phyloP scores from a whole-genome alignment of 2,797 vertebrate genomes.

The Crenuchus spilurus region DNA sequence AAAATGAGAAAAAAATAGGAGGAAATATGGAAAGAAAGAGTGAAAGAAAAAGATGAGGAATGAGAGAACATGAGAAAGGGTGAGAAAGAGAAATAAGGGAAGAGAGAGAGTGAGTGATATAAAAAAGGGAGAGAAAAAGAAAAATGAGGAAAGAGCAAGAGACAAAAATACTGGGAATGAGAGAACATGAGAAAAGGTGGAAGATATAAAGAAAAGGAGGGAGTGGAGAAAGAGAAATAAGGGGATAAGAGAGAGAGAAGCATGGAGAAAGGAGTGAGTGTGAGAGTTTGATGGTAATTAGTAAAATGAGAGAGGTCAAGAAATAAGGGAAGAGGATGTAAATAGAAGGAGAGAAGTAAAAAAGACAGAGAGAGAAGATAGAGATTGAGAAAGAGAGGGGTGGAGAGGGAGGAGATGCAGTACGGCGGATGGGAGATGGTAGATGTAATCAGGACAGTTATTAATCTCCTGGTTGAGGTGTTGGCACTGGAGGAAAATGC shows the following conservation, averaged over 20 bases:
- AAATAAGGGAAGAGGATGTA: not conserved
- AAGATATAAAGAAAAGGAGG: not conserved
- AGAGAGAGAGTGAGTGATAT: not conserved
- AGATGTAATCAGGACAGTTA: constrained; percentile 54
- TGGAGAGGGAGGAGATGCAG: constrained; percentile 25
- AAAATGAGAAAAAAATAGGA: no score
- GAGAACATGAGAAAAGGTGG: not conserved
- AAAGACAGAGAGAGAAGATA: not conserved
- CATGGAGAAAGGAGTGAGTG: no score
- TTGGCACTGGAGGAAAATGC: constrained; percentile 42
- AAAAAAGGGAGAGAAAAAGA: not conserved
- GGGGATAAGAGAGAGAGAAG: not conserved
- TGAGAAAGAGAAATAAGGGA: not conserved
- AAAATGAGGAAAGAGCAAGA: not conserved
- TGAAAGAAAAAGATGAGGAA: not conserved
- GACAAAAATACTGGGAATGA: not conserved
- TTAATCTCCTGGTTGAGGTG: constrained; percentile 55
- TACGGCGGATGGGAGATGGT: no score
- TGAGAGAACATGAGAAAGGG: no score
- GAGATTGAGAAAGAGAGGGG: not conserved
- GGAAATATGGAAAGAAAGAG: not conserved
- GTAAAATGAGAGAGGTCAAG: not conserved
- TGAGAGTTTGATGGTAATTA: no score
- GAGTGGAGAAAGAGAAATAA: not conserved
- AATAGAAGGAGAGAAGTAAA: not conserved